A percentile compares a stretch with the other conserved stretches of the same genome.
Conservation (phyloP, 2,797 vertebrate species). For the Falco peregrinus region DNA sequence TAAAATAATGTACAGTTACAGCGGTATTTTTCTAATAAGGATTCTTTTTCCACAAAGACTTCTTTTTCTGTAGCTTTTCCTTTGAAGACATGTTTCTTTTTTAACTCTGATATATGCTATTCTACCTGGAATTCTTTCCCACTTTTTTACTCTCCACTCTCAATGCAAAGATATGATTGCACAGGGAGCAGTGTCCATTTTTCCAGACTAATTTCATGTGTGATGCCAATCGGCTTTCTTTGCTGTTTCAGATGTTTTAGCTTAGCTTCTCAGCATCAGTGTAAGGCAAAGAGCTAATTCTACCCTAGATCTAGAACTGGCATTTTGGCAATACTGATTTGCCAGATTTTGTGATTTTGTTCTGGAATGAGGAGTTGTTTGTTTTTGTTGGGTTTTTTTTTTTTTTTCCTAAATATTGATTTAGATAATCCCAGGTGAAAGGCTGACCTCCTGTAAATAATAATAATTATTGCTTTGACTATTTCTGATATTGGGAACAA, state of each 20-base stretch:
- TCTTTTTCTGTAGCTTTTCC: not conserved
- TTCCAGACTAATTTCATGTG: not conserved
- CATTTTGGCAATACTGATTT: not conserved
- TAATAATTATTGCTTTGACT: not conserved
- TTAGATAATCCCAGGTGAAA: not conserved
- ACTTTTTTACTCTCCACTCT: not conserved
- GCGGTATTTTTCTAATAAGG: not conserved
- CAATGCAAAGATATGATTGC: not conserved
- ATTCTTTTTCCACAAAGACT: not conserved
- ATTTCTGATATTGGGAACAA: not conserved
- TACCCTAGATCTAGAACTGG: not conserved
- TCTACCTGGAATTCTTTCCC: not conserved
- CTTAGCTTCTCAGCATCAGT: not conserved
- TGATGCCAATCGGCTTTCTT: not conserved
- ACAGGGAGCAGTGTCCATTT: not conserved
- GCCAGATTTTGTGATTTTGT: not conserved
- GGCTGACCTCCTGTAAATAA: not conserved
- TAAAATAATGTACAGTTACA: not conserved
- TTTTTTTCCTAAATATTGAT: not conserved
- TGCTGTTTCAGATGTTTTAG: not conserved
- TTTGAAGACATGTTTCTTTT: not conserved
- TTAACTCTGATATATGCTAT: fast-evolving
- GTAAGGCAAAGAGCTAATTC: not conserved
- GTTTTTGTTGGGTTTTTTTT: not conserved
- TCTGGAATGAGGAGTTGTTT: not conserved